Evolutionary conservation across 35 echinoderm and acorn worm species (phyloP), one percentile per base, ranked within the genome.

Genomic region (Ophiothrix spiculata): DNA sequence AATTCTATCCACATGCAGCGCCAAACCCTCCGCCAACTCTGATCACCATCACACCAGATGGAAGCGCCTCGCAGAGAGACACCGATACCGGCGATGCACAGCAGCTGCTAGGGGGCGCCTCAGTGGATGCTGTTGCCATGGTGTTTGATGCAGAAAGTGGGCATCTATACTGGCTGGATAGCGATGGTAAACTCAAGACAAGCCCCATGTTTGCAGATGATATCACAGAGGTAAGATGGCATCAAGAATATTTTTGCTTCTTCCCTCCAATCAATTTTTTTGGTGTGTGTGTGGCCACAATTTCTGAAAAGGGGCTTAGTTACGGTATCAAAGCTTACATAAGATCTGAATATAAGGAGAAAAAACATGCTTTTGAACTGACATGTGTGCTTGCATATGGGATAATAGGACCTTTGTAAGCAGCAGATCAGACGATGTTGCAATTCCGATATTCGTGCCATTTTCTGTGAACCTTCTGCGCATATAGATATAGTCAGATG

Each of bases 11-110:
- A n/a, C n/a, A n/a, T n/a, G 39, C 77, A 94, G 92, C 84, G 17
- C 23, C 80, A 17, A 64, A 23, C 40, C 88, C 83, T 39, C 92
- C 92, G 39, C 92, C 92, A 1, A 78, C 41, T 14, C 23, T 94
- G 31, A 33, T 87, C 11, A 33, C 79, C 8, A 41, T 64, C 21
- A 56, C 33, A 12, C 54, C 39, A 45, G 64, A 11, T 42, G 69
- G 38, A 54, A 79, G 78, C 36, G 80, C 86, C 32, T 35, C 74
- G 8, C 40, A 83, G 31, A 86, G 21, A 17, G 92, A 94, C 41
- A 21, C 33, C 0, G 92, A 94, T 38, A 94, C 79, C 39, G 78
- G 40, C 29, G 73, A 39, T 12, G 12, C 63, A 0, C 79, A 39
- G 4, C 31, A 46, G 13, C 34, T 86, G 29, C 79, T 89, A 17